These are phyloP conservation scores for Lydus trimaculatus DNA, from an alignment of 2,888 invertebrate genomes.

Conservation along the genomic window DNA sequence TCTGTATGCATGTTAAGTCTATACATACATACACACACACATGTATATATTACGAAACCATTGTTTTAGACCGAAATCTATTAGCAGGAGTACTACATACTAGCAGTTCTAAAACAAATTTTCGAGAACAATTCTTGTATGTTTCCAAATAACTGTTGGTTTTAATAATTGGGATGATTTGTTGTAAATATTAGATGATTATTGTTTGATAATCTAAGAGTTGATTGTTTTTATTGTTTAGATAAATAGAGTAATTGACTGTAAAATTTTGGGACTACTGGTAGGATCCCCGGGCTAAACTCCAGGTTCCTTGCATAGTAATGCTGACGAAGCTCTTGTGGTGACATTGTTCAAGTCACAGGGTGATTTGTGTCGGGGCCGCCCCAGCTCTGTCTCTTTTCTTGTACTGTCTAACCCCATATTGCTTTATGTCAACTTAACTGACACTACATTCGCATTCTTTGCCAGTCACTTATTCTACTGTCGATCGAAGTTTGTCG, in stretches of 20 bases:
- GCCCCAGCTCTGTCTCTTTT: constrained; percentile 51
- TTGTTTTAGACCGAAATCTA: constrained; percentile 57
- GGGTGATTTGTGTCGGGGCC: constrained; percentile 57
- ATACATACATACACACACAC: constrained; percentile 48
- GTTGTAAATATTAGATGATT: not conserved
- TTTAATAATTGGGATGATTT: not conserved
- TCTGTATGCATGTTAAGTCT: constrained; percentile 49
- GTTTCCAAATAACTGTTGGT: not conserved
- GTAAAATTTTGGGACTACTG: constrained; percentile 22
- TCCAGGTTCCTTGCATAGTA: constrained; percentile 15
- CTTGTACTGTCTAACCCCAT: constrained; percentile 50
- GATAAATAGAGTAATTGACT: not conserved
- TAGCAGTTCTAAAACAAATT: not conserved
- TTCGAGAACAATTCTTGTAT: not conserved
- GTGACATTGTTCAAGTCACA: constrained; percentile 55
- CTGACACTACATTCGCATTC: constrained; percentile 27
- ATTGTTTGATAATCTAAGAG: not conserved
- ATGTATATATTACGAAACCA: constrained; percentile 47
- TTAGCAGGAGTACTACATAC: constrained; percentile 32
- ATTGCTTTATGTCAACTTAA: constrained; percentile 49
- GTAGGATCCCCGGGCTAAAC: constrained; percentile 24
- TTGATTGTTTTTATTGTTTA: not conserved
- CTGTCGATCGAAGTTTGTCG: not conserved
- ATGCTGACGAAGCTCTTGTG: constrained; percentile 47
- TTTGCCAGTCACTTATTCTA: constrained; percentile 1